Conservation (phyloP, 2,797 vertebrate species). For the Micropoecilia bifurca region DNA sequence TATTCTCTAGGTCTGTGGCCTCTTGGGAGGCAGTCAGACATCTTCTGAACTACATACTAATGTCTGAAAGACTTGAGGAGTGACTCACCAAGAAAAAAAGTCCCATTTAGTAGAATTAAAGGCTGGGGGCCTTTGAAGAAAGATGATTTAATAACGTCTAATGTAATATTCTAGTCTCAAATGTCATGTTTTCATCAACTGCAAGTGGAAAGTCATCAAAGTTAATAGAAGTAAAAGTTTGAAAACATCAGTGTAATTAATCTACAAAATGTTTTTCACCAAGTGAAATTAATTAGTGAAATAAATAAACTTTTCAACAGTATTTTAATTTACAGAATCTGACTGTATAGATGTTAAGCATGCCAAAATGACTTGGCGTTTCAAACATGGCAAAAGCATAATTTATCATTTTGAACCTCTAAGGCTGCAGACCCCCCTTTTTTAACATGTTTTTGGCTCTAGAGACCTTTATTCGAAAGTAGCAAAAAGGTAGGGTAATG, state of each 20-base stretch:
- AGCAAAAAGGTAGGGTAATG: no score
- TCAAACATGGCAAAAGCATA: background rate
- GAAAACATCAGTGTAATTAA: background rate
- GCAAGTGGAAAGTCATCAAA: background rate
- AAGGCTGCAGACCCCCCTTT: no score
- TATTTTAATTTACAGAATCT: background rate
- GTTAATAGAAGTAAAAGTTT: background rate
- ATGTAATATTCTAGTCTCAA: background rate
- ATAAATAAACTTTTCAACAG: background rate
- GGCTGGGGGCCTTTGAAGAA: constrained; percentile 47
- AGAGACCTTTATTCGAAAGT: no score
- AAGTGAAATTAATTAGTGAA: background rate
- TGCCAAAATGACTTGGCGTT: background rate
- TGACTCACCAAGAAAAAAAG: constrained; percentile 44
- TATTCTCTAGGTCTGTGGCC: constrained; percentile 28
- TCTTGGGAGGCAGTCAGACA: constrained; percentile 29
- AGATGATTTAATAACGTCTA: constrained; percentile 23
- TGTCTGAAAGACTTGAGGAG: constrained; percentile 38
- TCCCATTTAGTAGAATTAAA: constrained; percentile 32
- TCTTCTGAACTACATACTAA: constrained; percentile 32
- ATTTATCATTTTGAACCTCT: background rate
- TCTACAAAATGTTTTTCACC: background rate
- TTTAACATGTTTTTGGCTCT: no score
- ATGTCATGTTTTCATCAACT: background rate
- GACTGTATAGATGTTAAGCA: background rate